Percentiles rank a stretch among this genome's conserved stretches.
Conservation (phyloP, 2,888 invertebrate species). For the Apamea anceps region DNA sequence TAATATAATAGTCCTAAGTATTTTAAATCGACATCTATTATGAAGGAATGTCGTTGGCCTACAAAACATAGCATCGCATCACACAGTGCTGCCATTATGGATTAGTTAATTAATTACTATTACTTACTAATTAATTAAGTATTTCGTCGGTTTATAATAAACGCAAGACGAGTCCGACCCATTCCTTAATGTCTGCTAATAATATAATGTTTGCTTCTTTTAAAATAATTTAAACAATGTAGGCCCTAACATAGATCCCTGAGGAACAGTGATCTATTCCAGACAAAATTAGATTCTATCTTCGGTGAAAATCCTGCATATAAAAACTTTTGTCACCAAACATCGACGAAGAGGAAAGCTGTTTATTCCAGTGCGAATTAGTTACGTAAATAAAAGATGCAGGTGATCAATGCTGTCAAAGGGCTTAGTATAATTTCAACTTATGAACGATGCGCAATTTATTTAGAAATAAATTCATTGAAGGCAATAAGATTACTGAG, state of each 20-base stretch:
- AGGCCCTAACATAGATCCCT: not conserved
- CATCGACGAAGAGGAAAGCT: no score
- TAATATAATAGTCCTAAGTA: not conserved
- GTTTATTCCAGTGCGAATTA: not conserved
- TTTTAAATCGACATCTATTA: not conserved
- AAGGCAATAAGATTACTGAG: not conserved
- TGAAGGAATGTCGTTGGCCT: not conserved
- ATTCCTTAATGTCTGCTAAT: not conserved
- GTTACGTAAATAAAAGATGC: not conserved
- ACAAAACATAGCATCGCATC: not conserved
- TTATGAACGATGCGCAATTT: not conserved
- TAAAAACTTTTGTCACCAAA: not conserved
- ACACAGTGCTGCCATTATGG: not conserved
- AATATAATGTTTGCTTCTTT: not conserved
- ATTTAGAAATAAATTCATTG: not conserved
- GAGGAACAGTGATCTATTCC: not conserved
- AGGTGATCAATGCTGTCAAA: constrained; percentile 5
- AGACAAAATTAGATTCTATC: not conserved
- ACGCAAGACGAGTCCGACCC: not conserved
- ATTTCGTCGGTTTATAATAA: not conserved
- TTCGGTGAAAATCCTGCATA: not conserved
- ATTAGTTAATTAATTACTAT: no score
- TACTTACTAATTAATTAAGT: not conserved
- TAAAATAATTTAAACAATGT: not conserved
- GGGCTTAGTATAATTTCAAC: not conserved